Conservation (phyloP, 2,797 vertebrate species). For the Cyclopterus lumpus region DNA sequence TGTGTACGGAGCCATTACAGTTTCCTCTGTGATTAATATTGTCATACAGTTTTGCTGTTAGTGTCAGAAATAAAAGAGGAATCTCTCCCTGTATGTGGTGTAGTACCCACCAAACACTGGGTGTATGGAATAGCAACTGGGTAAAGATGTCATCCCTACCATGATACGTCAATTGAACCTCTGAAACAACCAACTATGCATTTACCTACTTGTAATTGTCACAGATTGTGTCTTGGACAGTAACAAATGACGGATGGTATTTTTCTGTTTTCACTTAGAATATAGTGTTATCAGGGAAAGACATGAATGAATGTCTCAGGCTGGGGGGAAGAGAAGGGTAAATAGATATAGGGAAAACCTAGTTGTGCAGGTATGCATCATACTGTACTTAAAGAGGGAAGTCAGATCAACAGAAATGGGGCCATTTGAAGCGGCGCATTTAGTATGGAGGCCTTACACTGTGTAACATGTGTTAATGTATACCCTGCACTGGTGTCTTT, state of each 20-base stretch:
- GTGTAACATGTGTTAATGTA: conserved; percentile 48
- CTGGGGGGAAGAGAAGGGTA: conserved; percentile 1
- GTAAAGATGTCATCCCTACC: background rate
- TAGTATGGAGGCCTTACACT: conserved; percentile 38
- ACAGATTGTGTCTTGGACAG: conserved; percentile 3
- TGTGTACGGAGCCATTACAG: background rate
- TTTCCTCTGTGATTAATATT: background rate
- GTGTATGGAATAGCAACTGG: background rate
- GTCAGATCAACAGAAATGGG: conserved; percentile 37
- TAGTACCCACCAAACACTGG: background rate
- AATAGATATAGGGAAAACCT: conserved; percentile 8
- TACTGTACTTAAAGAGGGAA: conserved; percentile 22
- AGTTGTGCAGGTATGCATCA: background rate
- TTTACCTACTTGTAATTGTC: background rate
- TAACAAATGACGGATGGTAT: conserved; percentile 4
- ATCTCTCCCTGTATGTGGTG: background rate
- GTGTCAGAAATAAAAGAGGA: background rate
- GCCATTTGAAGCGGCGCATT: conserved; percentile 38
- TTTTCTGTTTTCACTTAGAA: background rate
- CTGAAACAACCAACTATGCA: background rate
- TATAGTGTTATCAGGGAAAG: background rate
- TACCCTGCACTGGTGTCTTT: conserved; percentile 37
- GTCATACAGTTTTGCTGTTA: conserved; percentile 16
- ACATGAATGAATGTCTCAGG: conserved; percentile 12
- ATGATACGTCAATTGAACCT: background rate